These are phyloP conservation scores for Trichogramma evanescens DNA, from an alignment of 2,888 invertebrate genomes.

Conservation along the genomic window DNA sequence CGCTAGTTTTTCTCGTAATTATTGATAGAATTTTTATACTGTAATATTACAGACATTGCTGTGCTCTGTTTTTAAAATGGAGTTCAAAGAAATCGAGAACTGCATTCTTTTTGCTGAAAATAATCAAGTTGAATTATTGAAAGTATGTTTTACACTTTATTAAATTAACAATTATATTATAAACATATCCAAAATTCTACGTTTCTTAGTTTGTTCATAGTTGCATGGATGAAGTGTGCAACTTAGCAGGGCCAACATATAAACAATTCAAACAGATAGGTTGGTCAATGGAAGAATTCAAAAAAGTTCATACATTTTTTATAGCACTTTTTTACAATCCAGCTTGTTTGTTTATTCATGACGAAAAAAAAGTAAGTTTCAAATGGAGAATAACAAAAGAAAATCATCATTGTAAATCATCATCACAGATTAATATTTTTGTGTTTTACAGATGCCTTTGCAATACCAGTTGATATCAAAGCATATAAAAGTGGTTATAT, in stretches of 20 bases:
- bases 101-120: too few relatives aligned
- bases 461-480: constrained; percentile 38
- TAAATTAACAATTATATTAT: too few relatives aligned
- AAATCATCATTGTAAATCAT: background rate
- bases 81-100: too few relatives aligned
- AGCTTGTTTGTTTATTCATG: constrained; percentile 30
- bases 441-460: constrained; percentile 34
- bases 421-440: constrained; percentile 5
- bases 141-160: too few relatives aligned
- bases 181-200: too few relatives aligned
- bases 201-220: constrained; percentile 35
- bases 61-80: too few relatives aligned
- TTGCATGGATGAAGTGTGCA: constrained; percentile 42
- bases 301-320: constrained; percentile 30
- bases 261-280: constrained; percentile 32
- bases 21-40: too few relatives aligned
- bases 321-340: constrained; percentile 33
- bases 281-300: constrained; percentile 36
- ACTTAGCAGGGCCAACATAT: constrained; percentile 32
- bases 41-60: too few relatives aligned
- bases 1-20: too few relatives aligned
- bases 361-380: constrained; percentile 32
- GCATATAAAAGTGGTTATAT: constrained; percentile 31
- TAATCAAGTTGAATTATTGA: too few relatives aligned
- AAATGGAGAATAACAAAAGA: background rate